Percentiles rank a stretch among this genome's conserved stretches.
Evolutionary conservation across 1,140 invertebrate genomes (phyloP).

Genomic region (Drosophila arawakana): DNA sequence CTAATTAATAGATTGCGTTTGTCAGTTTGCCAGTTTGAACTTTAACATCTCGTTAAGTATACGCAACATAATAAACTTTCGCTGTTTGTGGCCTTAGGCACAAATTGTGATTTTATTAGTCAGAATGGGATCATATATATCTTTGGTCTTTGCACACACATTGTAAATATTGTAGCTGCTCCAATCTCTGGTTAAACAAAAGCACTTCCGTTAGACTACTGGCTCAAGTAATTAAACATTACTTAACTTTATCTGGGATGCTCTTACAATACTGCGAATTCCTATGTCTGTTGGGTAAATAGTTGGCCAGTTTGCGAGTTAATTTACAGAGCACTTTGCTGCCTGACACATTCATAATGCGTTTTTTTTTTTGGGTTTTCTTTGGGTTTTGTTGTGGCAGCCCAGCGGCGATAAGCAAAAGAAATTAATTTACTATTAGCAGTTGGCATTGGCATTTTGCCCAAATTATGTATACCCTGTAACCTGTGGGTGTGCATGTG

Average conservation of each 20-base stretch:
- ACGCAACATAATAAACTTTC: slow-evolving; percentile 17
- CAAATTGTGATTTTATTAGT: not conserved
- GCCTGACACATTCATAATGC: slow-evolving; percentile 65
- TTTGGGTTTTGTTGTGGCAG: slow-evolving; percentile 49
- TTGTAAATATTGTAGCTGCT: slow-evolving; percentile 45
- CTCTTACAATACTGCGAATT: slow-evolving; percentile 63
- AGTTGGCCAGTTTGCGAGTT: slow-evolving; percentile 56
- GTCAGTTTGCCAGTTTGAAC: slow-evolving; percentile 8
- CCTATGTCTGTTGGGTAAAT: slow-evolving; percentile 52
- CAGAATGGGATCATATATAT: slow-evolving; percentile 6
- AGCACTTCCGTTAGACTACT: slow-evolving; percentile 53
- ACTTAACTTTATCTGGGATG: slow-evolving; percentile 32
- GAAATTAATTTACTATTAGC: slow-evolving; percentile 81
- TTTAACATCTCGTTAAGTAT: slow-evolving; percentile 26
- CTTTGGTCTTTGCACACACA: not conserved
- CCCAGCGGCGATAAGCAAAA: slow-evolving; percentile 62
- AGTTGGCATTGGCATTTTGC: slow-evolving; percentile 54
- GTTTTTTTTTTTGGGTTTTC: slow-evolving; percentile 26
- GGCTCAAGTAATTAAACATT: slow-evolving; percentile 51
- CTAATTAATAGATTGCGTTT: slow-evolving; percentile 22
- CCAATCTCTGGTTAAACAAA: slow-evolving; percentile 33
- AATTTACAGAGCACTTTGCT: slow-evolving; percentile 81
- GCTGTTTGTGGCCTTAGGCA: slow-evolving; percentile 11
- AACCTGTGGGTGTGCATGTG: not conserved
- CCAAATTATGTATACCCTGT: slow-evolving; percentile 55